Conservation (phyloP, 2,113 vertebrate genomes). For the human (Homo sapiens) region DNA sequence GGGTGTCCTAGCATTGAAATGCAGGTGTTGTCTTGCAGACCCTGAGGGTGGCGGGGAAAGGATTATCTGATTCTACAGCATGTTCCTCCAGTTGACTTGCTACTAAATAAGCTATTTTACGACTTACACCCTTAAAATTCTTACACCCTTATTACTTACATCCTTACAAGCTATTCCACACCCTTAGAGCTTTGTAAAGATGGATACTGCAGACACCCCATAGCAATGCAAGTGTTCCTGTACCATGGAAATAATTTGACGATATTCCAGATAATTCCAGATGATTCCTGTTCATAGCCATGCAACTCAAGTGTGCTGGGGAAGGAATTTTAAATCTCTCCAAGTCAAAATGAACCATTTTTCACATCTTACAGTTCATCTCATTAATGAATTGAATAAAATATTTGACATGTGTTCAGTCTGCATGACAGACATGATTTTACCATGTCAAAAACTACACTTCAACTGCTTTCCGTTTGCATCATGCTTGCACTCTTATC, state of each 20-base stretch:
- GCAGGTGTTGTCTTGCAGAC: background rate
- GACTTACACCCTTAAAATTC: too few species aligned
- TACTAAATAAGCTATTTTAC: background rate
- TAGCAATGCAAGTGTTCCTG: background rate
- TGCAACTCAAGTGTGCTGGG: background rate
- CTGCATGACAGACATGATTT: background rate
- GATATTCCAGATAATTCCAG: background rate
- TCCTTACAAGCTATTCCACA: too few species aligned
- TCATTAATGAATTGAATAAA: background rate
- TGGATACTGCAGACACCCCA: background rate
- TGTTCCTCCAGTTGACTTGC: background rate
- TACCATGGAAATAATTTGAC: background rate
- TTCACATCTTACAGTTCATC: background rate
- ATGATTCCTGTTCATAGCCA: background rate
- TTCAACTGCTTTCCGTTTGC: rapidly evolving
- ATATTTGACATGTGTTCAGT: background rate
- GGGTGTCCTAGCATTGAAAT: background rate
- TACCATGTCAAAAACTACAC: background rate
- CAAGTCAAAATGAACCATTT: background rate
- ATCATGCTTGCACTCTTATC: too few species aligned
- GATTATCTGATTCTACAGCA: background rate
- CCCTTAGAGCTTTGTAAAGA: background rate
- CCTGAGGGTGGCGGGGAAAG: background rate
- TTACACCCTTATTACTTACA: too few species aligned
- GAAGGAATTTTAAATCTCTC: conserved; percentile 10